These are phyloP conservation scores for Oxytorus armatus DNA, from an alignment of 2,888 invertebrate species.

Conservation along the genomic window DNA sequence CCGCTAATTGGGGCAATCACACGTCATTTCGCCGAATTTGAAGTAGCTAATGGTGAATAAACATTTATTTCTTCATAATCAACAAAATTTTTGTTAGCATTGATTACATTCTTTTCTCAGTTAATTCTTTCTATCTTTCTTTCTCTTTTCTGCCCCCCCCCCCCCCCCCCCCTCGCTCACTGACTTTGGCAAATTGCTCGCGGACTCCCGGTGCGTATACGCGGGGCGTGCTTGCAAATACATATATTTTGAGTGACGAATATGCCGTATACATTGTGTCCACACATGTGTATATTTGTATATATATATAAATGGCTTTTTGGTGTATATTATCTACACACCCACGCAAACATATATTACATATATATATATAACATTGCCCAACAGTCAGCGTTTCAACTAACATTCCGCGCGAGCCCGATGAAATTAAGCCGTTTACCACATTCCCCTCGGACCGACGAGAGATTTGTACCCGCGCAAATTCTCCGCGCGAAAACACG, in stretches of 20 bases:
- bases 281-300: conserved; percentile 12
- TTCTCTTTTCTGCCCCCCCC: neutral
- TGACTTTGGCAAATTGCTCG: conserved; percentile 31
- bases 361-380: conserved; percentile 29
- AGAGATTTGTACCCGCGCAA: conserved; percentile 74
- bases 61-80: too few relatives aligned
- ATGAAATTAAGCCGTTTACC: conserved; percentile 78
- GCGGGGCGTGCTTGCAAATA: conserved; percentile 55
- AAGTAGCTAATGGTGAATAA: too few relatives aligned
- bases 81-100: neutral
- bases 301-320: neutral
- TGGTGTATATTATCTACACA: conserved; percentile 11
- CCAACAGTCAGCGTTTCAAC: conserved; percentile 74
- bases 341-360: neutral
- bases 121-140: neutral
- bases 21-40: too few relatives aligned
- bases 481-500: conserved; percentile 59
- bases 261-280: conserved; percentile 11
- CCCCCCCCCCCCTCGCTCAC: neutral
- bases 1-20: too few relatives aligned
- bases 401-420: conserved; percentile 80
- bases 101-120: neutral
- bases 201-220: conserved; percentile 47
- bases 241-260: neutral
- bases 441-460: conserved; percentile 72